A percentile compares a stretch with the other conserved stretches of the same genome.
phyloP scores from a whole-genome alignment of 2,888 invertebrate genomes.

The Aphodius granarius region DNA sequence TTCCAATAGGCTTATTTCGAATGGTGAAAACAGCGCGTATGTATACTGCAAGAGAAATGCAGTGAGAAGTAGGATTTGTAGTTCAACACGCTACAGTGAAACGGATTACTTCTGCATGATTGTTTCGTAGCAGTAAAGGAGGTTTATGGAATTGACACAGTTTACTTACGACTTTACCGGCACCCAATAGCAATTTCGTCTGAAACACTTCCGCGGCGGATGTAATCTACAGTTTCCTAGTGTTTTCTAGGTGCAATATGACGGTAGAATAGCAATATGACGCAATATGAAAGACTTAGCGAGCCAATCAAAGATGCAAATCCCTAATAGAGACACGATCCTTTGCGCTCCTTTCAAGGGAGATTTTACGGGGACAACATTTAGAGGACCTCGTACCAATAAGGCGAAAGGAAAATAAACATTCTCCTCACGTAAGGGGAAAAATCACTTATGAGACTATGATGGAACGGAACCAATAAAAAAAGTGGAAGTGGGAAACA shows the following conservation, averaged over 20 bases:
- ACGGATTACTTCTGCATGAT: not conserved
- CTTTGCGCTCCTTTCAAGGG: not conserved
- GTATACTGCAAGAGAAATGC: not conserved
- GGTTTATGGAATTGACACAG: not conserved
- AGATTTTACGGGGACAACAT: not conserved
- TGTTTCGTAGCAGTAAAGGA: not conserved
- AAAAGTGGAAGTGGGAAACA: constrained; percentile 6
- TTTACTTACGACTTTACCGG: not conserved
- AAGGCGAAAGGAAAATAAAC: not conserved
- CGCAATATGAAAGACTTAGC: not conserved
- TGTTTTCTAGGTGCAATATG: too few species aligned
- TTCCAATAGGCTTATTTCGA: not conserved
- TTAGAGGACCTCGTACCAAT: not conserved
- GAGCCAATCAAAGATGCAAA: not conserved
- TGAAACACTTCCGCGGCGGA: not conserved
- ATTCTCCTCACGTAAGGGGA: not conserved
- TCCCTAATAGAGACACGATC: not conserved
- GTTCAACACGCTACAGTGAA: not conserved
- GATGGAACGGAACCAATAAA: constrained; percentile 1
- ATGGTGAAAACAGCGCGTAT: not conserved
- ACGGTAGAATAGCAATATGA: too few species aligned
- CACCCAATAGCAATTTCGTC: not conserved
- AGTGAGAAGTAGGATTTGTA: not conserved
- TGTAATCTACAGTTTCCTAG: not conserved
- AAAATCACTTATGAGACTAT: constrained; percentile 8